Evolutionary conservation across 2,113 vertebrate genomes (phyloP).

Genomic region (Laterallus jamaicensis): DNA sequence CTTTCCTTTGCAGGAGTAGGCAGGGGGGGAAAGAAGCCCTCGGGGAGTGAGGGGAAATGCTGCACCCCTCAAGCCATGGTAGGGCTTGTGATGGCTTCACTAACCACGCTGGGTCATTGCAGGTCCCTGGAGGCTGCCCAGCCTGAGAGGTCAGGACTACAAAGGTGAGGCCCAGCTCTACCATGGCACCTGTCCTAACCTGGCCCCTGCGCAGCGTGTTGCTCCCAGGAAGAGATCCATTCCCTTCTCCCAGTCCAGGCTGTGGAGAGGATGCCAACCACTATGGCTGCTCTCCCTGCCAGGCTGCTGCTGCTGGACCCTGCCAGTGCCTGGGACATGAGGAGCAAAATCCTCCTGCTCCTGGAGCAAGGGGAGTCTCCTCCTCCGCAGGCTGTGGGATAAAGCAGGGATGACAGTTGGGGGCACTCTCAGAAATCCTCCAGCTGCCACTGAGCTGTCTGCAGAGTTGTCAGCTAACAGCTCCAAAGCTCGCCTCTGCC

Average conservation of each 20-base stretch:
- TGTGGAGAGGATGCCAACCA: neutral
- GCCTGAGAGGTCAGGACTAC: constrained; percentile 8
- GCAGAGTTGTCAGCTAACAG: neutral
- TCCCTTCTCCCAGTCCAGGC: fast-evolving
- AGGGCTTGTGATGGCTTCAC: neutral
- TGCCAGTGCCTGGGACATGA: neutral
- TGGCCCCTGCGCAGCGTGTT: fast-evolving
- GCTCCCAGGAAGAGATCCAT: neutral
- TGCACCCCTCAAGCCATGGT: fast-evolving
- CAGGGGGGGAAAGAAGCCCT: neutral
- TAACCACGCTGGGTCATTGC: neutral
- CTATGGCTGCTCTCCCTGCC: fast-evolving
- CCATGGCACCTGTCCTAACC: fast-evolving
- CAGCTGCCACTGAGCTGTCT: neutral
- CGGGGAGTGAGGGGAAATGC: fast-evolving
- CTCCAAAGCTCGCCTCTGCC: neutral
- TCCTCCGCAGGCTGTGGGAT: neutral
- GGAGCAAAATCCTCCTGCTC: neutral
- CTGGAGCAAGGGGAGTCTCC: neutral
- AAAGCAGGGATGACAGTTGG: neutral
- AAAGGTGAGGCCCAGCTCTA: constrained; percentile 28
- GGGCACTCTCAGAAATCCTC: neutral
- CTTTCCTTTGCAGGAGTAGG: neutral
- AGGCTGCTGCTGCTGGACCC: neutral
- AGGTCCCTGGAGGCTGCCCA: constrained; percentile 17